Evolutionary conservation across 1,140 invertebrate genomes (phyloP), one percentile per base, ranked within the genome.

Genomic region (Macrotrachela quadricornifera): DNA sequence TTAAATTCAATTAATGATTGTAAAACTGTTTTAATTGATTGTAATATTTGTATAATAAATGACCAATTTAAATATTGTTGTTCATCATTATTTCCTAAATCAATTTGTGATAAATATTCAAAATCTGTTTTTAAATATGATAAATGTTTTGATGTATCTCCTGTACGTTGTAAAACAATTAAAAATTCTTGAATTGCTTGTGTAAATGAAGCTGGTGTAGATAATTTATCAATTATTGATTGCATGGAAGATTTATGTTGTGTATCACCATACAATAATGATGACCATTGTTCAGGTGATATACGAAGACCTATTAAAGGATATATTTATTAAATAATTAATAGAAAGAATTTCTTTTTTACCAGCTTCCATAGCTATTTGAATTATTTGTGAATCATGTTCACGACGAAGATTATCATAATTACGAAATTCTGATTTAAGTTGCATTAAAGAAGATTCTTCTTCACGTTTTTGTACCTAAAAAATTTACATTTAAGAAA

Each of bases 231-330:
- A 61, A 96, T 92, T 54, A 96, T 96, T 61, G 85, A 91, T 69
- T 97, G 90, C 90, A 97, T 96, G 64, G 95, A 87, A 16, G 86
- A 90, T 66, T 95, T 95, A 63, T 95, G 90, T 15, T 78, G 76
- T 0, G 81, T 80, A 65, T 97, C 91, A 1, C 91, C 91, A 66
- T 96, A 97, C 1, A 97, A 68, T 38, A 97, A 66, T 10, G 87
- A 84, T 10, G 86, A 91, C 92, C 91, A 97, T 64, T 96, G 90
- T 64, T 97, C 92, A 0, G 92, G 91, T 0, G 88, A 86, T 54
- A 97, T 96, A 40, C 90, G 74, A 8, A 97, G 21, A 30, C 21
- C 21, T 30, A 8, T 4, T 4, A 30, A 71, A 30, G 8, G 21
- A 30, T 30, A 4, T 30, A n/a, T n/a, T n/a, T n/a, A n/a, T n/a